phyloP scores from a whole-genome alignment of 2,113 vertebrate species.

The Bubo blakistoni region DNA sequence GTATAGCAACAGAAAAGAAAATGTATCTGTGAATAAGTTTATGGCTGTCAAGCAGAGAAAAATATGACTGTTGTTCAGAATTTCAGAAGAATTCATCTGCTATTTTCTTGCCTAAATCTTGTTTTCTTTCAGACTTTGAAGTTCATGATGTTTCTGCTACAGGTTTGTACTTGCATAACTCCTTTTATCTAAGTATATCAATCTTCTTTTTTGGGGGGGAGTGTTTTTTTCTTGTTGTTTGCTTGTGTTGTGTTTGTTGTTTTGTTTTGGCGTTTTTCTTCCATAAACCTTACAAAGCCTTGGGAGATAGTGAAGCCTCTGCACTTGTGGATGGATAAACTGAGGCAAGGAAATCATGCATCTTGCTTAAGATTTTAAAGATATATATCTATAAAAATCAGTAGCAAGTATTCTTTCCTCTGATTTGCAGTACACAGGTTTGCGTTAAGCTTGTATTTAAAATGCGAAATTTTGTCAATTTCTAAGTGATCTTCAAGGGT shows the following conservation, averaged over 20 bases:
- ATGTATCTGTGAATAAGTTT: not conserved
- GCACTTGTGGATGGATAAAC: not conserved
- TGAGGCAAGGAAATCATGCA: not conserved
- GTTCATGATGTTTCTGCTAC: not conserved
- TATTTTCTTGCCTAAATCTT: not conserved
- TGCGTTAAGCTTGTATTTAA: not conserved
- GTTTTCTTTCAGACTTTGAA: not conserved
- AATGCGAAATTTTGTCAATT: not conserved
- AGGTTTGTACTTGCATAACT: not conserved
- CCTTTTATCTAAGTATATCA: not conserved
- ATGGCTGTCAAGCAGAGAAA: not conserved
- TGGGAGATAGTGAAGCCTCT: not conserved
- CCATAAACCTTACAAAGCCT: not conserved
- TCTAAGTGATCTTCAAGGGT: not conserved
- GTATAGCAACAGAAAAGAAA: not conserved
- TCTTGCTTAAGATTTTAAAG: not conserved
- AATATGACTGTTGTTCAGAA: not conserved
- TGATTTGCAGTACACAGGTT: not conserved
- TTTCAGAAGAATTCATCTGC: not conserved
- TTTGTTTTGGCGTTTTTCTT: too few species aligned
- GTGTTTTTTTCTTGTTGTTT: not conserved
- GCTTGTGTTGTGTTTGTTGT: too few species aligned
- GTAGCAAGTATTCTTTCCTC: not conserved
- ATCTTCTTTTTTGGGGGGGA: fast-evolving
- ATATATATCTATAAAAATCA: not conserved